Percentiles rank a stretch among this genome's conserved stretches.
phyloP scores from a whole-genome alignment of 2,113 vertebrate species.

The Perccottus glenii region DNA sequence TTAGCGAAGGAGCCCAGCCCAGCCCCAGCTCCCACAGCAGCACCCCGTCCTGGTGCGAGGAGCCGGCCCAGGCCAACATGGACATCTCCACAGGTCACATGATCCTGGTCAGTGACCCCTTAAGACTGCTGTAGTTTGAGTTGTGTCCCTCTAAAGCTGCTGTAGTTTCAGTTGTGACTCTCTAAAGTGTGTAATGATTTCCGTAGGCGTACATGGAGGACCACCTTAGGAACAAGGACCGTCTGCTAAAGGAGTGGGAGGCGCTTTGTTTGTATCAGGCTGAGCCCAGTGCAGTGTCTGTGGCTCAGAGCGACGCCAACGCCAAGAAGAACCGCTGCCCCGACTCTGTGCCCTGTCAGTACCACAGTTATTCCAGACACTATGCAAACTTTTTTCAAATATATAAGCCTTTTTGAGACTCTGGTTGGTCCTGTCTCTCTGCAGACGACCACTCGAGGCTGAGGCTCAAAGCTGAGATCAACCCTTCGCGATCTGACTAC shows the following conservation, averaged over 20 bases:
- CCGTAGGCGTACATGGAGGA: slow-evolving; percentile 97
- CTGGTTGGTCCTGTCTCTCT: too few species aligned
- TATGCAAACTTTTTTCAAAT: neutral
- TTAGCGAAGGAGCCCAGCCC: slow-evolving; percentile 92
- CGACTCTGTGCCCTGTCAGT: slow-evolving; percentile 92
- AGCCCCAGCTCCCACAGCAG: slow-evolving; percentile 98
- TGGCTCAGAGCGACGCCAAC: slow-evolving; percentile 85
- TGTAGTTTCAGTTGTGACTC: too few species aligned
- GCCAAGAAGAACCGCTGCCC: slow-evolving; percentile 93
- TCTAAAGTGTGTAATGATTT: too few species aligned
- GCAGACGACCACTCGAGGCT: slow-evolving; percentile 93
- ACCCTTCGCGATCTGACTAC: slow-evolving; percentile 91
- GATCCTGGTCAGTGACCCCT: slow-evolving; percentile 87
- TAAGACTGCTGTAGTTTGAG: too few species aligned
- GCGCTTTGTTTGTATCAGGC: slow-evolving; percentile 94
- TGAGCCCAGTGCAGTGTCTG: slow-evolving; percentile 85
- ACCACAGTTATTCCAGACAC: neutral
- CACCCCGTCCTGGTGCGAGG: slow-evolving; percentile 97
- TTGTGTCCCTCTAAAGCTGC: too few species aligned
- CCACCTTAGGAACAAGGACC: slow-evolving; percentile 93
- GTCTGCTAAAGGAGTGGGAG: slow-evolving; percentile 95
- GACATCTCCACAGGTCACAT: slow-evolving; percentile 99
- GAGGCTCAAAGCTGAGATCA: slow-evolving; percentile 91
- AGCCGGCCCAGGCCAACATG: slow-evolving; percentile 97
- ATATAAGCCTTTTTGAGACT: too few species aligned